phyloP scores from a whole-genome alignment of 2,797 vertebrate species.

The Hyperoplus lanceolatus region DNA sequence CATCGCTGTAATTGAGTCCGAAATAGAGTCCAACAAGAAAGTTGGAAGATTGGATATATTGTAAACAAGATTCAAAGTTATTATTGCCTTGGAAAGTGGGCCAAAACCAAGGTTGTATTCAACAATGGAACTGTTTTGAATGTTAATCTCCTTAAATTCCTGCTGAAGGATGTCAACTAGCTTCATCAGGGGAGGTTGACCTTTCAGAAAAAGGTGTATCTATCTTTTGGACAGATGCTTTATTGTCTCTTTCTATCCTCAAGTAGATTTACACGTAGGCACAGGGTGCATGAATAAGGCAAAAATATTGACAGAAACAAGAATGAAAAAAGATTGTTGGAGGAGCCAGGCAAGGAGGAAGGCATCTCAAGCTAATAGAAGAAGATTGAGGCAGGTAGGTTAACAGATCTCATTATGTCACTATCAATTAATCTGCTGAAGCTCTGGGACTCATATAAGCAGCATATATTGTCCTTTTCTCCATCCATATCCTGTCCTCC shows the following conservation, averaged over 20 bases:
- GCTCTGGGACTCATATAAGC: constrained; percentile 55
- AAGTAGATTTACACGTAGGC: constrained; percentile 10
- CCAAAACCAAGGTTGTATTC: too few relatives aligned
- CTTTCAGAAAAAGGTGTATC: constrained; percentile 50
- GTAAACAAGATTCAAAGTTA: too few relatives aligned
- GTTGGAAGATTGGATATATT: too few relatives aligned
- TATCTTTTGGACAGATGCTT: background rate
- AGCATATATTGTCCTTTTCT: constrained; percentile 58
- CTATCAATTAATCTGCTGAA: constrained; percentile 67
- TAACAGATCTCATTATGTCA: constrained; percentile 71
- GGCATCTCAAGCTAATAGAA: constrained; percentile 19
- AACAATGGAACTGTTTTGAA: too few relatives aligned
- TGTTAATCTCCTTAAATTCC: too few relatives aligned
- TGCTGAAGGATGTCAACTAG: too few relatives aligned
- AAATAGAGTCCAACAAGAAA: too few relatives aligned
- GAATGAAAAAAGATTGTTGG: constrained; percentile 1
- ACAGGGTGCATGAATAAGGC: constrained; percentile 15
- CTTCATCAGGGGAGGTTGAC: too few relatives aligned
- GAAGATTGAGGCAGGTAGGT: constrained; percentile 31
- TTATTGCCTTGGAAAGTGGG: too few relatives aligned
- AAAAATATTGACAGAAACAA: constrained; percentile 25
- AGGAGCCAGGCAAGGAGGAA: background rate
- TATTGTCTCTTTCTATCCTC: background rate
- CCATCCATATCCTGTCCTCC: constrained; percentile 52
- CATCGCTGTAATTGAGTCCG: too few relatives aligned